Evolutionary conservation across 2,888 invertebrate species (phyloP), one percentile per base, ranked within the genome.

Genomic region (Xylota segnis): DNA sequence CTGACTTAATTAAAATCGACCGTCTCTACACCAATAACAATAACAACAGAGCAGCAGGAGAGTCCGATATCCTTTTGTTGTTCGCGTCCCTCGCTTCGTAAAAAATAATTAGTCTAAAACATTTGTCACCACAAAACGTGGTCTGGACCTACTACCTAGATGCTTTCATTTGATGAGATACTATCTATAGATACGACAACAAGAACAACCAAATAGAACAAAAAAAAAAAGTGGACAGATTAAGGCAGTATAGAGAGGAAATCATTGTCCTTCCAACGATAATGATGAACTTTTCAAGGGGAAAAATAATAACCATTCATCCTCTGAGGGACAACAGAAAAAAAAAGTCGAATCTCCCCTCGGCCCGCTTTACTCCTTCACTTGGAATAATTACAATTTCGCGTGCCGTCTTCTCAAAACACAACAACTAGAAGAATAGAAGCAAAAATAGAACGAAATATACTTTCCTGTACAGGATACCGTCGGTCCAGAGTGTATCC

Each of bases 1-100:
- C n/a, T 75, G 70, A 84, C 84, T 84, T 84, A 84, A 84, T 84
- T 84, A 84, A 81, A 84, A 71, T 65, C 71, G 27, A 71, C 70
- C 76, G 70, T 34, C 58, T 65, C 70, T 56, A 40, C 68, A 66
- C 50, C 58, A 56, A 71, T 71, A 81, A 61, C 75, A 74, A 68
- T 50, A 83, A 83, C 59, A 66, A 40, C 52, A 40, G 10, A 23
- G 61, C 75, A 76, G 47, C 68, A 68, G 61, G 18, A 45, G 14
- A 12, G 70, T 9, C 10, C 14, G 40, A 68, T 74, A 59, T 68
- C 74, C 59, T 74, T 66, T 34, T 58, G n/a, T n/a, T n/a, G n/a
- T n/a, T n/a, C n/a, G 29, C 5, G 18, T 56, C 29, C 47, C 71
- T 77, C 47, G 43, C 40, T 50, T 70, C 47, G 27, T 56, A 59